Conservation (phyloP, 2,888 invertebrate species). For the Caenorhabditis panamensis region DNA sequence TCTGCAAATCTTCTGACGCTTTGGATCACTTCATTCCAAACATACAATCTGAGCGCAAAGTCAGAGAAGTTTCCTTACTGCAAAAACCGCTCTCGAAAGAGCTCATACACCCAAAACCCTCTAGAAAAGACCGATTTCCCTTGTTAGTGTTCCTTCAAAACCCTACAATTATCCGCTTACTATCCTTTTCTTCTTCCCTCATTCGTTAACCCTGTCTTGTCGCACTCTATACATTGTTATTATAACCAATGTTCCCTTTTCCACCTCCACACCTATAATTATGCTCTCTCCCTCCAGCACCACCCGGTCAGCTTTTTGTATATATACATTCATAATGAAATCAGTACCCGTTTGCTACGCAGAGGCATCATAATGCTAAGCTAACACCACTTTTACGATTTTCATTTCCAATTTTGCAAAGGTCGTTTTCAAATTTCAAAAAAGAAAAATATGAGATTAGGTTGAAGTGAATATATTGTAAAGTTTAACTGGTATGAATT, state of each 20-base stretch:
- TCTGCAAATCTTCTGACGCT: conserved; percentile 16
- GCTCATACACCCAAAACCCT: too few relatives aligned
- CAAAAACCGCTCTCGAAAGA: too few relatives aligned
- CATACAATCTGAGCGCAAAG: too few relatives aligned
- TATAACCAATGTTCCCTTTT: conserved; percentile 11
- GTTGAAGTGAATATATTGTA: neutral
- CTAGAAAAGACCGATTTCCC: too few relatives aligned
- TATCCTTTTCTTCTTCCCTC: neutral
- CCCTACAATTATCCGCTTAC: conserved; percentile 12
- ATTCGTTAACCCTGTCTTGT: conserved; percentile 18
- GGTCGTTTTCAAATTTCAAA: too few relatives aligned
- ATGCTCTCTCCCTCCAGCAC: neutral
- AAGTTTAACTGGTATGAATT: neutral
- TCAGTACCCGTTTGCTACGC: neutral
- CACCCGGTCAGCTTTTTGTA: conserved; percentile 8
- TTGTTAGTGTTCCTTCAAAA: too few relatives aligned
- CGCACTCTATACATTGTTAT: neutral
- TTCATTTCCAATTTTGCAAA: neutral
- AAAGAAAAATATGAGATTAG: neutral
- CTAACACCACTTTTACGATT: neutral
- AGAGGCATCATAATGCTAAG: neutral
- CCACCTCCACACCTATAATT: conserved; percentile 16
- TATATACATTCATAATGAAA: conserved; percentile 1
- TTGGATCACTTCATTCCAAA: too few relatives aligned
- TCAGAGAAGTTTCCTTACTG: too few relatives aligned